A percentile compares a stretch with the other conserved stretches of the same genome.
Evolutionary conservation across 2,797 vertebrate genomes (phyloP).

Genomic region (Fundulus diaphanus): DNA sequence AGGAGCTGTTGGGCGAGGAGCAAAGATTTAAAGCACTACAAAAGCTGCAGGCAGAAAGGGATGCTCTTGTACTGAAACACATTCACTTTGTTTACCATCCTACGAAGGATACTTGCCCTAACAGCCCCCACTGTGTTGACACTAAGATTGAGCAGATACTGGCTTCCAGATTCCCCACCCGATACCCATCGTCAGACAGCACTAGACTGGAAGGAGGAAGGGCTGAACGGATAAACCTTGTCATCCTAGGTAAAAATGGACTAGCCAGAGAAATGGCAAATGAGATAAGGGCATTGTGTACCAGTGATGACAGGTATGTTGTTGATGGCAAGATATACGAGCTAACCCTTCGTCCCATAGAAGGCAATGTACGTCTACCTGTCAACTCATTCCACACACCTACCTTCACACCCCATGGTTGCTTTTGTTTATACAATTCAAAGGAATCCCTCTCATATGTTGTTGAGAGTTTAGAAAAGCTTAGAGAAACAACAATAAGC

Average conservation of each 20-base stretch:
- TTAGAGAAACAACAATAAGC: slow-evolving; percentile 87
- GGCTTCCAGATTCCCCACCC: slow-evolving; percentile 83
- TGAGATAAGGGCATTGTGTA: slow-evolving; percentile 95
- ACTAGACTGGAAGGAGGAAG: slow-evolving; percentile 81
- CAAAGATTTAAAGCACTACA: slow-evolving; percentile 95
- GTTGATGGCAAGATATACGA: slow-evolving; percentile 95
- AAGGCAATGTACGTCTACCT: slow-evolving; percentile 95
- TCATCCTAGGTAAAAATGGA: slow-evolving; percentile 96
- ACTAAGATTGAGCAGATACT: slow-evolving; percentile 92
- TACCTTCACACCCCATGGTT: slow-evolving; percentile 94
- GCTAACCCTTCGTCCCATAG: slow-evolving; percentile 92
- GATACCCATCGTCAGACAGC: slow-evolving; percentile 83
- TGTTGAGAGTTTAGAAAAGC: slow-evolving; percentile 93
- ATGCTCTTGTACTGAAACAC: slow-evolving; percentile 95
- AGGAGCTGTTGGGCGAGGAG: slow-evolving; percentile 94
- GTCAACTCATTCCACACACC: slow-evolving; percentile 97
- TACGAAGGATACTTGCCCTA: slow-evolving; percentile 95
- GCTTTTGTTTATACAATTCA: slow-evolving; percentile 97
- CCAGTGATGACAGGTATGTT: slow-evolving; percentile 92
- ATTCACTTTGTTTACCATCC: slow-evolving; percentile 99
- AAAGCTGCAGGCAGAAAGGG: slow-evolving; percentile 95
- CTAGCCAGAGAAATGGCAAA: slow-evolving; percentile 95
- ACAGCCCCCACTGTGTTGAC: slow-evolving; percentile 89
- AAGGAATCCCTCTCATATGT: slow-evolving; percentile 97
- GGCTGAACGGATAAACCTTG: slow-evolving; percentile 92